Conservation (phyloP, 2,797 vertebrate genomes). For the Rhinogobio ventralis region DNA sequence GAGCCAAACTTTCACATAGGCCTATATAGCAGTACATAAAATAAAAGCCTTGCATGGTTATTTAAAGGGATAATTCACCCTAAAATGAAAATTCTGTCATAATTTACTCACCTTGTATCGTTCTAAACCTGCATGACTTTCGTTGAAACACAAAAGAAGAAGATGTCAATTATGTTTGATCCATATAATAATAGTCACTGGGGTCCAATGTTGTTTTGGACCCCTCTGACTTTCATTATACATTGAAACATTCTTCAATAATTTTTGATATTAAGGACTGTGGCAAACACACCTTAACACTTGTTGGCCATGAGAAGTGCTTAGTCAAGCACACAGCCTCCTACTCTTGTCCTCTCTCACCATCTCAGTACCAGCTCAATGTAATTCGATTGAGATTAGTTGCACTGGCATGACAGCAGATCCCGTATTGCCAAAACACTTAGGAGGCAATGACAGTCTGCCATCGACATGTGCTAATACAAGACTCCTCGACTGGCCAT, state of each 20-base stretch:
- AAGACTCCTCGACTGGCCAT: slow-evolving; percentile 58
- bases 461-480: slow-evolving; percentile 75
- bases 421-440: slow-evolving; percentile 82
- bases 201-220: background rate
- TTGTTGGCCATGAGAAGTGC: slow-evolving; percentile 33
- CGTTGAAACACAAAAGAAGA: background rate
- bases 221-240: background rate
- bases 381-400: slow-evolving; percentile 83
- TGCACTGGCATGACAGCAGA: slow-evolving; percentile 81
- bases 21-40: background rate
- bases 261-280: background rate
- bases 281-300: slow-evolving; percentile 26
- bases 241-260: background rate
- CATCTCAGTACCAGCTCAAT: slow-evolving; percentile 76
- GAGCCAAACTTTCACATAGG: background rate
- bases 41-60: background rate
- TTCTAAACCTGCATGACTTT: background rate
- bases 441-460: slow-evolving; percentile 80
- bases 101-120: background rate
- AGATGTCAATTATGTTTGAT: background rate
- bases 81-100: background rate
- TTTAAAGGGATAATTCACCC: background rate
- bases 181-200: background rate
- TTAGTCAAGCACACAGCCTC: slow-evolving; percentile 66
- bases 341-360: slow-evolving; percentile 71